Evolutionary conservation across 2,113 vertebrate species (phyloP).

Genomic region (Anhinga rufa): DNA sequence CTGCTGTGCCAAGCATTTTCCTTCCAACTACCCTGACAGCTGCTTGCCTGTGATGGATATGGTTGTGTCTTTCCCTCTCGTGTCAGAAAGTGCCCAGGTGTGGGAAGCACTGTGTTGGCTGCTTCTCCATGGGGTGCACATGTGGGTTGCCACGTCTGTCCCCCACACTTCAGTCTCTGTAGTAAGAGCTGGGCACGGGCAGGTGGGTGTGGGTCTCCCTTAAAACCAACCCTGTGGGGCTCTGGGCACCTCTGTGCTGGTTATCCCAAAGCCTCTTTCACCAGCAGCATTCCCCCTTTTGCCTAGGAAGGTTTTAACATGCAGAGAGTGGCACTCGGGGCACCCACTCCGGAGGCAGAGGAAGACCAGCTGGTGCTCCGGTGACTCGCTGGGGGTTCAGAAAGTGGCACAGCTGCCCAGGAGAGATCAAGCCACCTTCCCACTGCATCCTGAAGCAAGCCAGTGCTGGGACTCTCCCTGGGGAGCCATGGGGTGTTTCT

Average conservation of each 20-base stretch:
- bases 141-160: accelerated
- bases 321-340: accelerated
- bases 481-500: accelerated
- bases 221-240: neutral
- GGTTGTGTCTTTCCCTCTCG: neutral
- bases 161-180: accelerated
- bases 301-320: neutral
- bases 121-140: accelerated
- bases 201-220: accelerated
- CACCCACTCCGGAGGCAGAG: neutral
- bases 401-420: accelerated
- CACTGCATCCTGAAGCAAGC: neutral
- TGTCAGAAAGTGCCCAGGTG: neutral
- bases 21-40: neutral
- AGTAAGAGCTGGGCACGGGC: accelerated
- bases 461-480: neutral
- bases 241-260: neutral
- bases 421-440: neutral
- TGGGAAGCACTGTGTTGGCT: accelerated
- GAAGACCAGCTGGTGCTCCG: neutral
- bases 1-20: neutral
- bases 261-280: neutral
- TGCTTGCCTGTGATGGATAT: neutral
- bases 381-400: neutral
- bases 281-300: accelerated